Conservation (phyloP, 2,888 invertebrate genomes). For the Lamellibrachia columna region DNA sequence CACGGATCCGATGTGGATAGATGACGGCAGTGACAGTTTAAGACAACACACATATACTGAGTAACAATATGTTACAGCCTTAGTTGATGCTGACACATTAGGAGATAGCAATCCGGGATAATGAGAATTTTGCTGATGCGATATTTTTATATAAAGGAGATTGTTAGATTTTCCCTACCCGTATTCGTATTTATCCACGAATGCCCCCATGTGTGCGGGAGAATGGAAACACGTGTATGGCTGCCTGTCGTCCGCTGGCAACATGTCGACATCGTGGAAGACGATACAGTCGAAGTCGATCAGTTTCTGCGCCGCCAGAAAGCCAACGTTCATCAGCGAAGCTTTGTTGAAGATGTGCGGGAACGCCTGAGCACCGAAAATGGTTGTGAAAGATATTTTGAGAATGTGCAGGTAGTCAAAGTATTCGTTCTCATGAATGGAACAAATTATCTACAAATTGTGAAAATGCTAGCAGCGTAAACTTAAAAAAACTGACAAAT, state of each 20-base stretch:
- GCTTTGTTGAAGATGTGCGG: constrained; percentile 25
- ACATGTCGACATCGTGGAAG: constrained; percentile 24
- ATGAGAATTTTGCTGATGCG: too few relatives aligned
- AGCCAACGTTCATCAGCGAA: constrained; percentile 20
- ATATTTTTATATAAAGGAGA: too few relatives aligned
- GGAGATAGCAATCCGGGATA: too few relatives aligned
- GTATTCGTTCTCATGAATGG: too few relatives aligned
- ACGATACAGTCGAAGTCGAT: constrained; percentile 19
- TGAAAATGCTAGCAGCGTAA: too few relatives aligned
- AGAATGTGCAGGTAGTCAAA: not conserved
- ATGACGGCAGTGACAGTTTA: too few relatives aligned
- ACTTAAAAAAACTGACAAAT: too few relatives aligned
- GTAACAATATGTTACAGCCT: too few relatives aligned
- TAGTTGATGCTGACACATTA: too few relatives aligned
- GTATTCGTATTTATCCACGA: constrained; percentile 20
- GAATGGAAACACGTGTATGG: constrained; percentile 18
- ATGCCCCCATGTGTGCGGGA: constrained; percentile 21
- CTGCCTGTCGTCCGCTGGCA: not conserved
- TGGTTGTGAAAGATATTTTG: not conserved
- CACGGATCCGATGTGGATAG: too few relatives aligned
- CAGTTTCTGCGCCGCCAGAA: not conserved
- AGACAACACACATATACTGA: too few relatives aligned
- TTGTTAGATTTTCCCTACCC: not conserved
- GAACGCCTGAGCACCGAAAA: not conserved
- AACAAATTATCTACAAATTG: too few relatives aligned